phyloP scores from a whole-genome alignment of 2,797 vertebrate genomes.

The Eleutherodactylus coqui region DNA sequence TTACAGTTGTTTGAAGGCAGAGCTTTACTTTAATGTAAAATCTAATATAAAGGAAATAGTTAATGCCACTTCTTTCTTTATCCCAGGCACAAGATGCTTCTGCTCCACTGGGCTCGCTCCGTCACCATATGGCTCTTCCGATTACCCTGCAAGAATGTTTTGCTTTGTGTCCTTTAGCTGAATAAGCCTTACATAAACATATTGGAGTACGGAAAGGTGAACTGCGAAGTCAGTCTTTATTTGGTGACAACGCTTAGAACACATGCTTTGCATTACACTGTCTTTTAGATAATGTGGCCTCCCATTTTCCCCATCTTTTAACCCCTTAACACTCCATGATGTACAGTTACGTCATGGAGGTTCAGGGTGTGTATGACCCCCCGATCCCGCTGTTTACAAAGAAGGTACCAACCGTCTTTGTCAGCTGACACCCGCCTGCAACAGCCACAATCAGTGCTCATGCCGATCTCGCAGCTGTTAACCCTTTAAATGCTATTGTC shows the following conservation, averaged over 20 bases:
- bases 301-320: constrained; percentile 16
- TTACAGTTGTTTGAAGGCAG: neutral
- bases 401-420: no score
- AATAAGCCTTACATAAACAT: constrained; percentile 62
- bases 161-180: constrained; percentile 55
- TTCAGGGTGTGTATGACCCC: no score
- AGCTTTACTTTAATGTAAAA: neutral
- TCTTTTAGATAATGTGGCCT: constrained; percentile 30
- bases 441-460: no score
- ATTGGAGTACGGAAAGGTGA: constrained; percentile 35
- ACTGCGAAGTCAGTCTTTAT: constrained; percentile 30
- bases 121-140: constrained; percentile 48
- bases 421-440: no score
- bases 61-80: neutral
- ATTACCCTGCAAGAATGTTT: constrained; percentile 61
- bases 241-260: constrained; percentile 52
- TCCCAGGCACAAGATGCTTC: neutral
- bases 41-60: neutral
- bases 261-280: constrained; percentile 54
- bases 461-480: no score
- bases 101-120: constrained; percentile 7
- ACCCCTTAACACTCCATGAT: no score
- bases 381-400: no score
- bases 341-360: no score
- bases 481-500: no score